Base-by-base conservation (phyloP, 2,797 vertebrate species). In the Hydrophis major region DNA sequence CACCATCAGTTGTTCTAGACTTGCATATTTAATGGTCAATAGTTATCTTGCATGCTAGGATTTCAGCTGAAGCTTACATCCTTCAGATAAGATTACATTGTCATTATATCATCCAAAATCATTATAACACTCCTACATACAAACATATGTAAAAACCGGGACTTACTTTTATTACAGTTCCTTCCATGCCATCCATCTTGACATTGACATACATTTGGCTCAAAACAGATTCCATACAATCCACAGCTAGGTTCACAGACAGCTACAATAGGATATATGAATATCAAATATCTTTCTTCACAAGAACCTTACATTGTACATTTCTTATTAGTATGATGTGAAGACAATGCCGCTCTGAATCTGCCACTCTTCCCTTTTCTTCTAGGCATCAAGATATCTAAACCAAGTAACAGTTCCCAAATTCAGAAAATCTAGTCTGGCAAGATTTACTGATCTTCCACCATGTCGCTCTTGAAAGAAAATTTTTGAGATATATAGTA, bases 111-210 rank as follows among this genome's bases (percentile, higher is more conserved):
- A 83, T 2, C 63, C 89, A 18, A 83, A 92, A 57, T 28, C 18
- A 69, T 61, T 20, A 42, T 32, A 22, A 7, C 16, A 28, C 55
- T 78, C 22, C 7, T 60, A 32, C 22, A 59, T 78, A 91, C 22
- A 83, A 37, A 50, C 37, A 88, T 5, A 53, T 25, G 2, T 27
- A 0, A n/a, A 37, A 18, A 50, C 57, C 94, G 87, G 91, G 94
- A 98, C 98, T 98, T 97, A 99, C 98, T 98, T 98, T 99, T 99
- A 96, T 98, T 98, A 97, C 98, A 99, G 94, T 98, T 96, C 94
- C 98, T 98, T 96, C 98, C 98, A 0, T 98, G 98, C 98, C 98
- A 98, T 90, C 98, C 98, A 89, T 98, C 98, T 91, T 97, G 97
- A 97, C 98, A 99, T 22, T 98, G 98, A 97, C 98, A 99, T 95